Conservation (phyloP, 2,888 invertebrate genomes). For the Drosophila heteroneura region DNA sequence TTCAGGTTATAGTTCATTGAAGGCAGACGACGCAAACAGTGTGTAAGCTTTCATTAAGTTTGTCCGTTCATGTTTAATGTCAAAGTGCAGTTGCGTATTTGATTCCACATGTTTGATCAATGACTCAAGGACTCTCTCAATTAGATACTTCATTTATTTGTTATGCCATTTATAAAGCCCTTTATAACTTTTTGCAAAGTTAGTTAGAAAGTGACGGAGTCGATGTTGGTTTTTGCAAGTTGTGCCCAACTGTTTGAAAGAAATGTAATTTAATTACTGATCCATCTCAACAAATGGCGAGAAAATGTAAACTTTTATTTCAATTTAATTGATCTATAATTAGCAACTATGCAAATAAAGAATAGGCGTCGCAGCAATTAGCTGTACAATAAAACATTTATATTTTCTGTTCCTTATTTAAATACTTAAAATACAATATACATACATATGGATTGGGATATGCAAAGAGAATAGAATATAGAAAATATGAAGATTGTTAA, state of each 20-base stretch:
- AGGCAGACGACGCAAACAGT: slow-evolving; percentile 9
- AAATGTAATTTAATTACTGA: neutral
- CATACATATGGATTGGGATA: neutral
- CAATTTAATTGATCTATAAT: neutral
- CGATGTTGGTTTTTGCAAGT: neutral
- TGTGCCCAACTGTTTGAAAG: neutral
- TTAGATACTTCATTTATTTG: slow-evolving; percentile 22
- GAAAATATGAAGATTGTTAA: neutral
- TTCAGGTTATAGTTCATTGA: slow-evolving; percentile 63
- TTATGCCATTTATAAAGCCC: slow-evolving; percentile 3
- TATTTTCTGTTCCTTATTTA: neutral
- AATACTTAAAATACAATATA: neutral
- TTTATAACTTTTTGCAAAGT: slow-evolving; percentile 10
- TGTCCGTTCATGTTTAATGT: slow-evolving; percentile 37
- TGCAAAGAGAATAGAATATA: neutral
- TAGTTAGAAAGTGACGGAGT: neutral
- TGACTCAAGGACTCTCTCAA: slow-evolving; percentile 26
- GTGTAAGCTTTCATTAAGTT: slow-evolving; percentile 53
- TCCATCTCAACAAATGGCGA: neutral
- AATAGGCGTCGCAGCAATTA: neutral
- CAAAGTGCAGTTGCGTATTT: slow-evolving; percentile 52
- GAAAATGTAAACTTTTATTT: neutral
- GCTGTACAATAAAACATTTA: neutral
- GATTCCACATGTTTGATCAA: slow-evolving; percentile 54
- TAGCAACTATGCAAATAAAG: neutral